Conservation (phyloP, 2,113 vertebrate species). For the Onychorhynchus coronatus region DNA sequence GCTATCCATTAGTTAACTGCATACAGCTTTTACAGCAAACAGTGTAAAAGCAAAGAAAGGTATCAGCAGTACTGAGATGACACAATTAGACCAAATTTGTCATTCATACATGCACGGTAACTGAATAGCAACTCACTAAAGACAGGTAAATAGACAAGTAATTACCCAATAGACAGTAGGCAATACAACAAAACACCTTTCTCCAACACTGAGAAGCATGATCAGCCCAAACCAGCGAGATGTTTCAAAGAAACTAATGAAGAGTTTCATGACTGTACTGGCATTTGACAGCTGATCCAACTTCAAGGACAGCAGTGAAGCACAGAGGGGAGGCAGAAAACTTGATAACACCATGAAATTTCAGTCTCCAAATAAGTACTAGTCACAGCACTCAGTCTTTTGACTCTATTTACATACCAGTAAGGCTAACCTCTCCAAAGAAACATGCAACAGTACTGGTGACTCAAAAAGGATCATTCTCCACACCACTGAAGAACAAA, state of each 20-base stretch:
- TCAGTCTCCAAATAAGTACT: neutral
- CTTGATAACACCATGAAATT: neutral
- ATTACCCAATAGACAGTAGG: neutral
- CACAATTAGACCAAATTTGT: neutral
- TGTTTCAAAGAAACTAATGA: neutral
- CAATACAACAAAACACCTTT: neutral
- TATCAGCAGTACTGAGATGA: neutral
- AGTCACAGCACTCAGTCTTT: neutral
- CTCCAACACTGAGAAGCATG: neutral
- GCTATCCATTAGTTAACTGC: neutral
- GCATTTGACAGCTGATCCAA: neutral
- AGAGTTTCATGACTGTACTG: neutral
- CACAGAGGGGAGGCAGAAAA: neutral
- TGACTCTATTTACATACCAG: neutral
- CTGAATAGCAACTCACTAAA: neutral
- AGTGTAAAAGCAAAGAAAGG: neutral
- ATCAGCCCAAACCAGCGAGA: neutral
- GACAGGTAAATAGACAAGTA: neutral
- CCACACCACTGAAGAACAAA: neutral
- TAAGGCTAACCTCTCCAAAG: neutral
- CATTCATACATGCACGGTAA: neutral
- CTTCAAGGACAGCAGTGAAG: accelerated
- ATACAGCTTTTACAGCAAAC: neutral
- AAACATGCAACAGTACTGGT: neutral
- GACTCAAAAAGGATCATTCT: neutral